Base-by-base conservation (phyloP, 2,888 invertebrate species). In the Lottia gigantea region DNA sequence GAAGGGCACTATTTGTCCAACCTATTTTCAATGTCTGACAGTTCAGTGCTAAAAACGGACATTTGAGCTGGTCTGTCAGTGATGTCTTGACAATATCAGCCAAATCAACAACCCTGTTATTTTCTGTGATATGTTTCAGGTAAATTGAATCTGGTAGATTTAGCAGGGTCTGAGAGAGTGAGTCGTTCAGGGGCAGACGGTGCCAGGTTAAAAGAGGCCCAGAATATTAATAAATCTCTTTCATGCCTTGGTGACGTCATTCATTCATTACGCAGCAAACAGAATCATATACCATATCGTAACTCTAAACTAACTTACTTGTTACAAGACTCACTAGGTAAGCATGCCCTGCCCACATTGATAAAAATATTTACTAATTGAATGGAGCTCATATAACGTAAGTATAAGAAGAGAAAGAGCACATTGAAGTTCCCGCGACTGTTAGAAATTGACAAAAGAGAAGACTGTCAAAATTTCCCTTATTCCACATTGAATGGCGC, bases 161-260 rank as follows among this genome's bases (percentile, higher is more conserved):
- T 90, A 76, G 90, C 90, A 7, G 90, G 90, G 6, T 90, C 90
- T 68, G 90, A 90, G 80, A 79, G 90, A 26, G 88, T 89, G 25
- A 85, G 86, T 74, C 89, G 89, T 77, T 90, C 90, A 6, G 89
- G 89, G 46, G 90, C 89, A 14, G 88, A 88, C 61, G 90, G 90
- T 1, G 88, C 89, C 46, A 86, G 90, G 47, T 86, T 91, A 66
- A 89, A 90, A 77, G 91, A 91, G 78, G 90, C 91, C 2, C 90
- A 90, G 82, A 89, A 87, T 74, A 91, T 91, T 82, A 91, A 91
- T 83, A 90, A 90, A 76, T 90, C 90, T 0, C 84, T 91, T 69
- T 90, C 90, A 2, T 90, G 90, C 40, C 87, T 91, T 62, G 91
- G 91, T 62, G 91, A 91, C 79, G 91, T 91, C 31, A 90, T 90